These are phyloP conservation scores for Heliocidaris erythrogramma DNA, from an alignment of 35 echinoderm and acorn worm species.

Conservation along the genomic window DNA sequence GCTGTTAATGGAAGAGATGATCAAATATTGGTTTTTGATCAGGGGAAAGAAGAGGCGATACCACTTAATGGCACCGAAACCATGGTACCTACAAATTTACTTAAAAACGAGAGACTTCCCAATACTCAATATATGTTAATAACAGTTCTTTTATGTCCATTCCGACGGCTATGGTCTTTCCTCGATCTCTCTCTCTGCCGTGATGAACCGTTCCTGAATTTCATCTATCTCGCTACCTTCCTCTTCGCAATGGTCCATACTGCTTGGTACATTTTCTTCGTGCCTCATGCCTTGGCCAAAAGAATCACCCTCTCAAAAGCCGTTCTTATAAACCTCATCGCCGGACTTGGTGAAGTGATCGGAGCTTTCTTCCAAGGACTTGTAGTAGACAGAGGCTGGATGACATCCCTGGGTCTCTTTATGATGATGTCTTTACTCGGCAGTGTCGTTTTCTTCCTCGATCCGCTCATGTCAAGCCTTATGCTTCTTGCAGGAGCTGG, in stretches of 20 bases:
- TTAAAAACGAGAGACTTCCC: background rate
- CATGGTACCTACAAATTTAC: background rate
- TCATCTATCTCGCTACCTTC: background rate
- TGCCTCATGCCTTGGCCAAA: slow-evolving; percentile 30
- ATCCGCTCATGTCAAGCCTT: background rate
- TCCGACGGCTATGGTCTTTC: slow-evolving; percentile 2
- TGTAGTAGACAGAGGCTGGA: background rate
- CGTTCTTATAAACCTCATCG: slow-evolving; percentile 3
- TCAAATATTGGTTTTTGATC: background rate
- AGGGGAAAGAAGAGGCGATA: background rate
- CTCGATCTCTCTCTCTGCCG: slow-evolving; percentile 20
- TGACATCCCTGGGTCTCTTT: slow-evolving; percentile 21
- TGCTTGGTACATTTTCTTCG: slow-evolving; percentile 23
- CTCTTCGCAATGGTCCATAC: background rate
- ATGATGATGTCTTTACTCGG: background rate
- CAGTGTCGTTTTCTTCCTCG: slow-evolving; percentile 27
- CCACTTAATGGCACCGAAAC: background rate
- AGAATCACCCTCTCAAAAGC: background rate
- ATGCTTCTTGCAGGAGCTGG: background rate
- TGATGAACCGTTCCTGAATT: slow-evolving; percentile 32
- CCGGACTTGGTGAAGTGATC: background rate
- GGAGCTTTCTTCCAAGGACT: slow-evolving; percentile 10
- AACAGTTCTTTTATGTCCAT: background rate
- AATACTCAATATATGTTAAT: background rate
- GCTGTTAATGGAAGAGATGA: background rate